phyloP scores from a whole-genome alignment of 2,113 vertebrate species.

The Oceanites oceanicus region DNA sequence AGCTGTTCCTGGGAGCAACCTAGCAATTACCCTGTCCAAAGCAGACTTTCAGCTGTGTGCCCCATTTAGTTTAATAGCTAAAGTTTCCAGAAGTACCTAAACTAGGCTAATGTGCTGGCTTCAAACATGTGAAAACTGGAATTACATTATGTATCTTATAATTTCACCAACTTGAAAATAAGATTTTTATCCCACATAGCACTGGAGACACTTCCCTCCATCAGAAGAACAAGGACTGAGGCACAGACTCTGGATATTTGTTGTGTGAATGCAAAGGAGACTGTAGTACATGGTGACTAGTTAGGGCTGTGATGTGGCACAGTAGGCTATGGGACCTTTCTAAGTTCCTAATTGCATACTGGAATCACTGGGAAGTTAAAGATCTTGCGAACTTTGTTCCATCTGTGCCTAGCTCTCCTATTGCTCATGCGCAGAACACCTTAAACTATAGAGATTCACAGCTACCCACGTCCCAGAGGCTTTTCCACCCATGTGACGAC shows the following conservation, averaged over 20 bases:
- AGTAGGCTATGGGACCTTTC: background rate
- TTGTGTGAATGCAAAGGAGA: background rate
- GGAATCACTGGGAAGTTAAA: background rate
- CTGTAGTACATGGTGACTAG: rapidly evolving
- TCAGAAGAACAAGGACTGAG: background rate
- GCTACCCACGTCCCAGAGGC: background rate
- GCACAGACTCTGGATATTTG: background rate
- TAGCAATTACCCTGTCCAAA: background rate
- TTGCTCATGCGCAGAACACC: rapidly evolving
- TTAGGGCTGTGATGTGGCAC: background rate
- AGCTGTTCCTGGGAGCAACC: background rate
- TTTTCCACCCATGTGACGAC: background rate
- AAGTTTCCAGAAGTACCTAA: background rate
- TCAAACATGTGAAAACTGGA: background rate
- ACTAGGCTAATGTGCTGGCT: background rate
- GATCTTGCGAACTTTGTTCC: background rate
- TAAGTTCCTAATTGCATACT: background rate
- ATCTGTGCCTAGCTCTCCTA: background rate
- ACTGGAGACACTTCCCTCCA: background rate
- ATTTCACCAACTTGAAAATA: background rate
- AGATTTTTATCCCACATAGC: background rate
- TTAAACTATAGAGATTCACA: background rate
- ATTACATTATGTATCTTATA: background rate
- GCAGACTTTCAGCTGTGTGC: background rate
- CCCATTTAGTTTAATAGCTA: background rate